A percentile compares a stretch with the other conserved stretches of the same genome.
Evolutionary conservation across 2,113 vertebrate genomes (phyloP).

Genomic region (Desmodus rotundus): DNA sequence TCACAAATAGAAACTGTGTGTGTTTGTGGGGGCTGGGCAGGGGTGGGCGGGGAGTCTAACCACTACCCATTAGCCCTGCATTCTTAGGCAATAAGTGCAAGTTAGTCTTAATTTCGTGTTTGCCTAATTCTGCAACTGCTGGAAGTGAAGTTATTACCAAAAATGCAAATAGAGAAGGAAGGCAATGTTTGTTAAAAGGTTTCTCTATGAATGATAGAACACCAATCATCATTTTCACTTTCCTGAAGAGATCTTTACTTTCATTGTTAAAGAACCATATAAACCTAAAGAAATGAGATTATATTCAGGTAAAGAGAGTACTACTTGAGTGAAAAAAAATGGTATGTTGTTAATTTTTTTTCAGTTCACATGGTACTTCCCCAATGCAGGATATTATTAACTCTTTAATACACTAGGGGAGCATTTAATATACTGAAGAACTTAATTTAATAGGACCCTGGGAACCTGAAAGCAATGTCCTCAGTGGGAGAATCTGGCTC

Average conservation of each 20-base stretch:
- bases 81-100: background rate
- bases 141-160: background rate
- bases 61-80: background rate
- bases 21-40: background rate
- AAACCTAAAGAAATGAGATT: background rate
- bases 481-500: slow-evolving; percentile 41
- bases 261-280: background rate
- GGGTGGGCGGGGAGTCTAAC: background rate
- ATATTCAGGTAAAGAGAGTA: background rate
- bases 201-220: background rate
- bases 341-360: background rate
- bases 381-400: background rate
- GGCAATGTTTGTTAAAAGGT: background rate
- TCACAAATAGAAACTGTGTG: background rate
- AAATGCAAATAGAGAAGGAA: background rate
- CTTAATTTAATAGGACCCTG: slow-evolving; percentile 32
- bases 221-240: background rate
- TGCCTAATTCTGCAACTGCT: background rate
- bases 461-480: background rate
- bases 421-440: slow-evolving; percentile 22
- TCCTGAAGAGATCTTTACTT: background rate
- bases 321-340: background rate
- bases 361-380: background rate
- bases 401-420: slow-evolving; percentile 31
- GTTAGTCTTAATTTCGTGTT: background rate